These are phyloP conservation scores for Agrilus planipennis DNA, from an alignment of 1,140 invertebrate genomes.

Conservation along the genomic window DNA sequence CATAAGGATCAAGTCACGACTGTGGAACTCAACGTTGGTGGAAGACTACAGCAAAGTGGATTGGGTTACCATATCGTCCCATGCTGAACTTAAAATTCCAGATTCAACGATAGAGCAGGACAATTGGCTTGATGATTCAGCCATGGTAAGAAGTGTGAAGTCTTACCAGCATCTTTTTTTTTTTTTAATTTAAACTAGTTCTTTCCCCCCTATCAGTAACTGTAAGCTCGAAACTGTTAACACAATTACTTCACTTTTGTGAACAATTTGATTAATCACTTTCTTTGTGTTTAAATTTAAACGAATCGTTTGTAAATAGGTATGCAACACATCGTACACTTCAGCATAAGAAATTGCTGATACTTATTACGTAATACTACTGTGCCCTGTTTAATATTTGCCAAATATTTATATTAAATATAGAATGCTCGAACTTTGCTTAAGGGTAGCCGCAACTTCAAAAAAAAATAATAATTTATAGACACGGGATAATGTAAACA, in stretches of 20 bases:
- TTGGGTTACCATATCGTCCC: constrained; percentile 66
- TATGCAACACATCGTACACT: too few relatives aligned
- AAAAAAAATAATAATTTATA: too few relatives aligned
- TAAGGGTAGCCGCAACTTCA: too few relatives aligned
- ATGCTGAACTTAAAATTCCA: constrained; percentile 59
- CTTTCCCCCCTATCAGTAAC: too few relatives aligned
- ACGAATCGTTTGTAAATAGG: too few relatives aligned
- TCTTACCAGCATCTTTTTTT: constrained; percentile 8
- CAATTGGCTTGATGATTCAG: constrained; percentile 48
- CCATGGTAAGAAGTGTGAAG: constrained; percentile 35
- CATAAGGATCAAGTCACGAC: constrained; percentile 64
- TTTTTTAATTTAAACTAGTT: constrained; percentile 7
- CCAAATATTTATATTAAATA: constrained; percentile 2
- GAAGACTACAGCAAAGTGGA: constrained; percentile 80
- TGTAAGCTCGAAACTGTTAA: too few relatives aligned
- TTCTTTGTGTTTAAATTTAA: too few relatives aligned
- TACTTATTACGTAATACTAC: too few relatives aligned
- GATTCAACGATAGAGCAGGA: constrained; percentile 61
- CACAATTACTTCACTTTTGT: too few relatives aligned
- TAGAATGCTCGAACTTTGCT: too few relatives aligned
- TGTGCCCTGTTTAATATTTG: constrained; percentile 9
- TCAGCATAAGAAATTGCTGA: too few relatives aligned
- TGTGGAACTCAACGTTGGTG: constrained; percentile 86
- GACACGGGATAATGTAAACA: too few relatives aligned
- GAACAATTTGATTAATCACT: not conserved